phyloP scores from a whole-genome alignment of 92 coral and sea anemone genomes.

The Porites lobata region DNA sequence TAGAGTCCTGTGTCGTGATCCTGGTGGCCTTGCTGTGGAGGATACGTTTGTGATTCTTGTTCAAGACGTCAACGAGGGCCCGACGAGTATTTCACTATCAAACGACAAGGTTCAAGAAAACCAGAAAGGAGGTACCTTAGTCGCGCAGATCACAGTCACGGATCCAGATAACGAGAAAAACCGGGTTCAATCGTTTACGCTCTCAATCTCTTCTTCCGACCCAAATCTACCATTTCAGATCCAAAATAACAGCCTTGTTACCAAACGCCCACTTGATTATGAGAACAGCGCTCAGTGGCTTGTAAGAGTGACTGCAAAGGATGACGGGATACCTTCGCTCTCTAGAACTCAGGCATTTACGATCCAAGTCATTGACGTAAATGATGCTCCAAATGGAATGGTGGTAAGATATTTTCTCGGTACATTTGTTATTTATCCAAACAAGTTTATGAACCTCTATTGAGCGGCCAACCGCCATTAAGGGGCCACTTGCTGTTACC shows the following conservation, averaged over 20 bases:
- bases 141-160: slow-evolving; percentile 67
- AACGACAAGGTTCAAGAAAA: slow-evolving; percentile 77
- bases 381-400: slow-evolving; percentile 83
- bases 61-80: slow-evolving; percentile 88
- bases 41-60: slow-evolving; percentile 67
- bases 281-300: slow-evolving; percentile 86
- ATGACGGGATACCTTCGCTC: slow-evolving; percentile 74
- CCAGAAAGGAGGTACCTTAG: slow-evolving; percentile 48
- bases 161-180: slow-evolving; percentile 87
- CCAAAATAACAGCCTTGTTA: slow-evolving; percentile 59
- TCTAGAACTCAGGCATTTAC: slow-evolving; percentile 67
- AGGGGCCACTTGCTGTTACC: too few relatives aligned
- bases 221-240: slow-evolving; percentile 73
- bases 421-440: too few relatives aligned
- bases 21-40: slow-evolving; percentile 66
- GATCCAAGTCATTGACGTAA: slow-evolving; percentile 77
- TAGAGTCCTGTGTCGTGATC: slow-evolving; percentile 84
- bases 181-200: slow-evolving; percentile 69
- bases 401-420: slow-evolving; percentile 54
- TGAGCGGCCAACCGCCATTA: too few relatives aligned
- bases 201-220: slow-evolving; percentile 54
- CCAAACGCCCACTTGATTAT: slow-evolving; percentile 79
- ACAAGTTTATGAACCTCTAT: too few relatives aligned
- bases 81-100: slow-evolving; percentile 73
- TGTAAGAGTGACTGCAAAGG: slow-evolving; percentile 73